Conservation (phyloP, 2,888 invertebrate genomes). For the Lepidocyrtoides sp. region DNA sequence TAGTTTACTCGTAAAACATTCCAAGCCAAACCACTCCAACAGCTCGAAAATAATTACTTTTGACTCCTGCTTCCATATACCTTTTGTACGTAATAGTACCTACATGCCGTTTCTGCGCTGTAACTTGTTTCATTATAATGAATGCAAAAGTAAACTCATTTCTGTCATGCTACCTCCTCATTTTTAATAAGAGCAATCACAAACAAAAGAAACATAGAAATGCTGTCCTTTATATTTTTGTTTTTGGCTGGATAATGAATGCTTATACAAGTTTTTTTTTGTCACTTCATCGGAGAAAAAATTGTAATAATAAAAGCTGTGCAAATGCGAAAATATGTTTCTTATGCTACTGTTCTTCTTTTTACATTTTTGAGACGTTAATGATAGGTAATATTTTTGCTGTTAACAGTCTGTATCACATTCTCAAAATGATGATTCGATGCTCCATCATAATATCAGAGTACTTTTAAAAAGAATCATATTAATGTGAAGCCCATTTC, state of each 20-base stretch:
- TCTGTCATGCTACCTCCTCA: background rate
- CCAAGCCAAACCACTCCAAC: background rate
- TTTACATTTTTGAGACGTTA: background rate
- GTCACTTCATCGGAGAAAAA: background rate
- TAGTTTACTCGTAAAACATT: background rate
- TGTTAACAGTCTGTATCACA: background rate
- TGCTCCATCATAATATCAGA: background rate
- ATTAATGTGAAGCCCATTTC: too few species aligned
- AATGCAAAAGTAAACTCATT: slow-evolving; percentile 28
- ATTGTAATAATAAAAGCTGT: background rate
- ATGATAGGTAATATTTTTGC: background rate
- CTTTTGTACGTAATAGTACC: too few species aligned
- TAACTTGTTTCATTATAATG: slow-evolving; percentile 11
- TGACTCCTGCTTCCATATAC: slow-evolving; percentile 8
- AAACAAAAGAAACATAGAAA: background rate
- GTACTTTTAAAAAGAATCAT: background rate
- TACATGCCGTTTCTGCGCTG: background rate
- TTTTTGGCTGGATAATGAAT: background rate
- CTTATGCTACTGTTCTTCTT: too few species aligned
- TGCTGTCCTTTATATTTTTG: background rate
- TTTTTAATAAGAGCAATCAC: background rate
- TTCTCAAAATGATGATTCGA: background rate
- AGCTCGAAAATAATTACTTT: slow-evolving; percentile 18
- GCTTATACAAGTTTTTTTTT: background rate
- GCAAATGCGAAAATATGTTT: background rate